phyloP scores from a whole-genome alignment of 2,113 vertebrate species.

The Toxotes jaculatrix region DNA sequence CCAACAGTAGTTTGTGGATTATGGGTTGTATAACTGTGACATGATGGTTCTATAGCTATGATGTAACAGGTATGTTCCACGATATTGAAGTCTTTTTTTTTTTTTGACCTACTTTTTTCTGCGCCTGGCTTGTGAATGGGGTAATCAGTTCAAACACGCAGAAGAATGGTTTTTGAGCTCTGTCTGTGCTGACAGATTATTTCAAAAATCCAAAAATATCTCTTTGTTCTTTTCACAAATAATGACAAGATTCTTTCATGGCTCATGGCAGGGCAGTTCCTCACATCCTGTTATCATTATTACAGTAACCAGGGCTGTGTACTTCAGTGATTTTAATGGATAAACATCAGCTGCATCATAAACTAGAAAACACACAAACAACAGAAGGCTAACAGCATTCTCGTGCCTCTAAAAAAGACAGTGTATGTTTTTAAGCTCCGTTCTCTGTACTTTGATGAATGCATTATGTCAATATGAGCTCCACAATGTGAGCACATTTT shows the following conservation, averaged over 20 bases:
- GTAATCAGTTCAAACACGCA: not conserved
- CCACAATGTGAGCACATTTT: not conserved
- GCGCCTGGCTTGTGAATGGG: slow-evolving; percentile 14
- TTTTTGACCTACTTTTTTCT: slow-evolving; percentile 42
- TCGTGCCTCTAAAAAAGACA: not conserved
- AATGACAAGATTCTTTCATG: not conserved
- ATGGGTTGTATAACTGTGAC: slow-evolving; percentile 68
- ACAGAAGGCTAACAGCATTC: not conserved
- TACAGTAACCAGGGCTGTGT: slow-evolving; percentile 14
- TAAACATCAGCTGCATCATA: slow-evolving; percentile 2
- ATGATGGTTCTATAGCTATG: slow-evolving; percentile 25
- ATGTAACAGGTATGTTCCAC: slow-evolving; percentile 54
- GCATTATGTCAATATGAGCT: not conserved
- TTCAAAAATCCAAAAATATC: not conserved
- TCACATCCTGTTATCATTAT: slow-evolving; percentile 18
- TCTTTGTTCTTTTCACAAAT: not conserved
- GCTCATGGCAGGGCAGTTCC: not conserved
- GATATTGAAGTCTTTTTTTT: slow-evolving; percentile 3
- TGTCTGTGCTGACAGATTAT: not conserved
- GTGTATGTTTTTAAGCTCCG: not conserved
- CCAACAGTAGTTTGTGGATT: slow-evolving; percentile 71
- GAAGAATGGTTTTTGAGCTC: not conserved
- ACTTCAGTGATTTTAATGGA: slow-evolving; percentile 1
- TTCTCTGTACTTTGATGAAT: not conserved
- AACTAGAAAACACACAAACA: not conserved